Base-by-base conservation (phyloP, 2,797 vertebrate genomes). In the Clarias laeviceps region DNA sequence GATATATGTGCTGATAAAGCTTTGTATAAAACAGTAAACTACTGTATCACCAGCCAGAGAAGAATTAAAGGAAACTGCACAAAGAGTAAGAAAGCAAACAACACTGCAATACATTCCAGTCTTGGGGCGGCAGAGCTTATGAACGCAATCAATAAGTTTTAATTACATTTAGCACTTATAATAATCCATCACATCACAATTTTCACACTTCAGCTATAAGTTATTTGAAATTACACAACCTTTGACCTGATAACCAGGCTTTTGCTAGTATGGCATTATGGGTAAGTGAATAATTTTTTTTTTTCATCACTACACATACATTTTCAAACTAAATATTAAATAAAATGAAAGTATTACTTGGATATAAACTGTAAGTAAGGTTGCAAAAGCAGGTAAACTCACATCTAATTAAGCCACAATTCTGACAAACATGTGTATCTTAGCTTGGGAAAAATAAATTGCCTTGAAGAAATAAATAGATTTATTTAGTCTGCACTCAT, bases 121-220 rank as follows among this genome's bases (percentile, higher is more conserved):
- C 65, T 54, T 57, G 70, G 56, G 62, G 65, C 50, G 78, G 74
- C 65, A 64, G 57, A 80, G 78, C 57, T 82, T 84, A 89, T 64
- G 37, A 40, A 37, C 24, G 5, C 24, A 17, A 88, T 88, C 85
- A 89, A 88, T 89, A 88, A 65, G 70, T 68, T 85, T 88, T 85
- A 88, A 89, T 85, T 88, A 84, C 82, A 85, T 87, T 83, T 65
- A 56, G 76, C 32, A 22, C 82, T 83, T 77, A 82, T 77, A 88
- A 86, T 88, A 32, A 85, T 57, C 69, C 56, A 56, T 82, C 56
- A 87, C 32, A 34, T 81, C 79, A 82, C 84, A 69, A 69, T 77
- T 79, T 87, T 65, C 85, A 84, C 29, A 89, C 70, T 78, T 68
- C 57, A 59, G 56, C 61, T 40, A 6, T 80, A 85, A 78, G 81